A percentile compares a stretch with the other conserved stretches of the same genome.
Conservation (phyloP, 2,113 vertebrate species). For the Gymnocephalus cernua region DNA sequence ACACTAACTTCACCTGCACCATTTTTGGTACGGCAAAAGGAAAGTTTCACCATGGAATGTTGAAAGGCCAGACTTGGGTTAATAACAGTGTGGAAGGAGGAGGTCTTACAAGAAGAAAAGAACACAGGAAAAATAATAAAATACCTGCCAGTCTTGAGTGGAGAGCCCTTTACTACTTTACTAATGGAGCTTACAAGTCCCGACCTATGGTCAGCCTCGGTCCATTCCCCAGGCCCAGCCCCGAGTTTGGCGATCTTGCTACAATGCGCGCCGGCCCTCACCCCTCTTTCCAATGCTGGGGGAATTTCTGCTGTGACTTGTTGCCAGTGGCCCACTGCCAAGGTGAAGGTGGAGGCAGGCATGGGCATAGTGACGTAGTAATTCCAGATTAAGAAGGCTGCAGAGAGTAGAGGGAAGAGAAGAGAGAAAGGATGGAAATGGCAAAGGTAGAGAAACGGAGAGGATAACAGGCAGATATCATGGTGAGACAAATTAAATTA, state of each 20-base stretch:
- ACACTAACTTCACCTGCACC: slow-evolving; percentile 51
- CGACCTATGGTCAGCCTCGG: slow-evolving; percentile 49
- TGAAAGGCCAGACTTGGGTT: slow-evolving; percentile 60
- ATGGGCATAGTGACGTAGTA: slow-evolving; percentile 97
- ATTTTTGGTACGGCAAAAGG: slow-evolving; percentile 52
- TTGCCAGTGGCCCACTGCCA: slow-evolving; percentile 93
- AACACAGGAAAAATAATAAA: slow-evolving; percentile 66
- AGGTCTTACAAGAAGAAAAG: slow-evolving; percentile 49
- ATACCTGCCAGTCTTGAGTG: slow-evolving; percentile 86
- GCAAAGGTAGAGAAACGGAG: slow-evolving; percentile 26
- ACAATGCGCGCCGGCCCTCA: slow-evolving; percentile 8
- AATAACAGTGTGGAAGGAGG: slow-evolving; percentile 61
- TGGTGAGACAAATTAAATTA: not conserved
- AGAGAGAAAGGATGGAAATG: slow-evolving; percentile 48
- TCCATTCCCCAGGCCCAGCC: slow-evolving; percentile 12
- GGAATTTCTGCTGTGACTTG: slow-evolving; percentile 81
- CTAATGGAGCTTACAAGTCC: slow-evolving; percentile 52
- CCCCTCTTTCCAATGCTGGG: slow-evolving; percentile 35
- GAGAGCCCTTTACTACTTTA: slow-evolving; percentile 48
- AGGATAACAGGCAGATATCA: not conserved
- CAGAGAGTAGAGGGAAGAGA: slow-evolving; percentile 39
- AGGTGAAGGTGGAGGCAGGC: slow-evolving; percentile 96
- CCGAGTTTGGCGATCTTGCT: slow-evolving; percentile 23
- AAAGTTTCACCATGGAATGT: slow-evolving; percentile 66
- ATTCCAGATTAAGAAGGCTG: slow-evolving; percentile 89